Evolutionary conservation across 2,113 vertebrate species (phyloP), one percentile per base, ranked within the genome.

Genomic region (Coptodon bakossiorum): DNA sequence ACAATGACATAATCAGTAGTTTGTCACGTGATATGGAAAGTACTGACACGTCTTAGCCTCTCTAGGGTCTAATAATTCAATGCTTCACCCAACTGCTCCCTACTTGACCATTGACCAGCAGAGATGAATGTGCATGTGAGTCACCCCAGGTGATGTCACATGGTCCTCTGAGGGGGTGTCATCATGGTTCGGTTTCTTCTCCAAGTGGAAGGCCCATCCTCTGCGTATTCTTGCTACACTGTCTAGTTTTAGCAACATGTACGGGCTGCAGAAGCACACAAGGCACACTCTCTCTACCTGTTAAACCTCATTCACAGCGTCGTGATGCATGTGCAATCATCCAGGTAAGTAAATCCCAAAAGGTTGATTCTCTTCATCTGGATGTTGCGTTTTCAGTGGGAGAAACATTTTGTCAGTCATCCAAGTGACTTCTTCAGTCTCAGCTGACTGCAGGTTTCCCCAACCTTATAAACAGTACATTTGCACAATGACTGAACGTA

Each of bases 1-100:
- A 66, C 59, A 17, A 45, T 92, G 89, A 89, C 88, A 90, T 91
- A 86, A 88, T 22, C 45, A 56, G 87, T 50, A 54, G 43, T 61
- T 56, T 59, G 48, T 89, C 86, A 86, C 34, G 34, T 89, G 88
- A 84, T 81, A 84, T 27, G 52, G 48, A 56, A 17, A 31, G 79
- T 22, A 52, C 3, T 53, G 81, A 27, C 27, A 22, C 19, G 6
- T 81, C 14, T 80, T 27, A 14, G 56, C 29, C 24, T 86, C 52
- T 17, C 48, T 22, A 59, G 19, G 3, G 24, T 38, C 79, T 24
- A 82, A 83, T 86, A 61, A 83, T 56, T 59, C 76, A 52, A 5
- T 45, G 38, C 8, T 78, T 89, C 7, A 86, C 31, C 48, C 43
- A 29, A 57, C 68, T 24, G 71, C 16, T 29, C 22, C 27, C 38